Percentiles rank a stretch among this genome's conserved stretches.
Conservation (phyloP, 2,888 invertebrate species). For the Rambutsinella grinnellia region DNA sequence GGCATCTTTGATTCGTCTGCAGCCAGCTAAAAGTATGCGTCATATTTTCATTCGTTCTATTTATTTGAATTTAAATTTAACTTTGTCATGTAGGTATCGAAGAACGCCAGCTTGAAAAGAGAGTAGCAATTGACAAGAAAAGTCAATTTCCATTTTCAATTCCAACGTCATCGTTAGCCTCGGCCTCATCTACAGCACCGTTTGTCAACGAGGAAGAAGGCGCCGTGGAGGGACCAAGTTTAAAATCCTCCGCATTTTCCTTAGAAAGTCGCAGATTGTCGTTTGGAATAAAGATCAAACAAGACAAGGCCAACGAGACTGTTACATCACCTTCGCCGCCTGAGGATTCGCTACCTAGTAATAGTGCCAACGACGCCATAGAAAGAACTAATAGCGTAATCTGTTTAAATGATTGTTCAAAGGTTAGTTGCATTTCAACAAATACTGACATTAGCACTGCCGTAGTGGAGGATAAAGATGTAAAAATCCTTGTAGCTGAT, state of each 20-base stretch:
- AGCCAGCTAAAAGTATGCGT: conserved; percentile 74
- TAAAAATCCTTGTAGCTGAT: not conserved
- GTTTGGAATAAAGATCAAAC: conserved; percentile 30
- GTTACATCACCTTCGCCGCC: not conserved
- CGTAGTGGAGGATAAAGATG: not conserved
- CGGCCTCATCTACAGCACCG: not conserved
- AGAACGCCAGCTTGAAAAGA: conserved; percentile 61
- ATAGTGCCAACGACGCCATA: not conserved
- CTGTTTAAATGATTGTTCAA: no score
- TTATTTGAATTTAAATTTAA: conserved; percentile 3
- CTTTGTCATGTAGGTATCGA: conserved; percentile 60
- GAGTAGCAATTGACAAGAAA: conserved; percentile 61
- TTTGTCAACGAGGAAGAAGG: not conserved
- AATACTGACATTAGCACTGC: not conserved
- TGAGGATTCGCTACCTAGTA: not conserved
- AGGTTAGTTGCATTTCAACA: not conserved
- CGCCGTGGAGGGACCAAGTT: not conserved
- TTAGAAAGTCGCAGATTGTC: conserved; percentile 25
- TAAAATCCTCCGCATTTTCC: not conserved
- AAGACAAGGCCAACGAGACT: not conserved
- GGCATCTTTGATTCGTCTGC: conserved; percentile 81
- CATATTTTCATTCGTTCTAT: no score
- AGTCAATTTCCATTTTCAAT: conserved; percentile 60
- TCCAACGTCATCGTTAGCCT: not conserved
- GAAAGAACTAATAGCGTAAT: no score